phyloP scores from a whole-genome alignment of 2,113 vertebrate species.

The Galeopterus variegatus region DNA sequence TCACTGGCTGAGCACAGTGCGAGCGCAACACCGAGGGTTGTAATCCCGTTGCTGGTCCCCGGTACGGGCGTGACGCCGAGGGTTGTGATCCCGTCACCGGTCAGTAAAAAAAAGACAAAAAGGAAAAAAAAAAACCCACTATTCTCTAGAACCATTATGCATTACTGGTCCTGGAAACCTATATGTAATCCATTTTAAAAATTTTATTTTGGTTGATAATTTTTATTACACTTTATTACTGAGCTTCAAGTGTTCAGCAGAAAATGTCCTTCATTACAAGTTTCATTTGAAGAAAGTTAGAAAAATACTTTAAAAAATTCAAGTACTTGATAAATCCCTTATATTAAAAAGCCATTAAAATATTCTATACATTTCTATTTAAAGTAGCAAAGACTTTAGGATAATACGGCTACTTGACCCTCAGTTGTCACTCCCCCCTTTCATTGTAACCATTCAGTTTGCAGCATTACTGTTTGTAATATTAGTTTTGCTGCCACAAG shows the following conservation, averaged over 20 bases:
- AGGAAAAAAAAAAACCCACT: too few relatives aligned
- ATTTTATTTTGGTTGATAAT: conserved; percentile 36
- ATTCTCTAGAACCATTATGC: not conserved
- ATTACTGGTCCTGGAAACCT: not conserved
- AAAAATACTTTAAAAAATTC: conserved; percentile 54
- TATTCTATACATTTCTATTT: conserved; percentile 44
- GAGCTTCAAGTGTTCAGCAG: conserved; percentile 35
- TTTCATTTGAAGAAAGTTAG: conserved; percentile 54
- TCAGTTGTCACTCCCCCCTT: not conserved
- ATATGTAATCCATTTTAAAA: not conserved
- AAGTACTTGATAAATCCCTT: conserved; percentile 38
- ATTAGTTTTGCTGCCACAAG: not conserved
- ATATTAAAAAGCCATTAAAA: conserved; percentile 65
- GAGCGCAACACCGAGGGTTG: too few relatives aligned
- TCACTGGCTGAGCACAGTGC: too few relatives aligned
- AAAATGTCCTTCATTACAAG: conserved; percentile 36
- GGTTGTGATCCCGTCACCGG: too few relatives aligned
- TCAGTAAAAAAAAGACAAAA: too few relatives aligned
- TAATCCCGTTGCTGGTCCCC: too few relatives aligned
- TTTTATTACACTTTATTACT: conserved; percentile 10
- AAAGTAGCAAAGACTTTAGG: conserved; percentile 46
- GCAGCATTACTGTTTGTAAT: not conserved
- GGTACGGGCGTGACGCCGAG: too few relatives aligned
- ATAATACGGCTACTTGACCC: not conserved
- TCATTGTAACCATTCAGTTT: not conserved